phyloP scores from a whole-genome alignment of 2,797 vertebrate species.

The Loris lydekkerianus region DNA sequence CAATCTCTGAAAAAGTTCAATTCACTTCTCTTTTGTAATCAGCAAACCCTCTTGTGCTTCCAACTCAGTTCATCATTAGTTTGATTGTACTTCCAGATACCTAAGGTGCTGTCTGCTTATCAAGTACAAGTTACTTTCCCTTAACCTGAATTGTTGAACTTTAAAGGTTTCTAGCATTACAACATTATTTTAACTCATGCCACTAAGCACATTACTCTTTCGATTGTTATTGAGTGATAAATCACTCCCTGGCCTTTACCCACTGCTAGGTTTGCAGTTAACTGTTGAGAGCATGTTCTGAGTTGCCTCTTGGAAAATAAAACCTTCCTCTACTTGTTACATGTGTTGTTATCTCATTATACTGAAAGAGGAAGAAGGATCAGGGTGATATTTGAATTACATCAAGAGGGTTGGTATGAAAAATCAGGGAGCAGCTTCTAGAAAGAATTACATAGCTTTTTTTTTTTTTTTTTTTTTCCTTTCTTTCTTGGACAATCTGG shows the following conservation, averaged over 20 bases:
- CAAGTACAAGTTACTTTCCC: conserved; percentile 44
- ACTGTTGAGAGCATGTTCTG: not conserved
- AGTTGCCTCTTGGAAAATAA: not conserved
- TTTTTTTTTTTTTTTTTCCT: not conserved
- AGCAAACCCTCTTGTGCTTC: not conserved
- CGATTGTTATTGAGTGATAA: not conserved
- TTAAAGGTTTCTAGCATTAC: not conserved
- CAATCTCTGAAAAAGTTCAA: not conserved
- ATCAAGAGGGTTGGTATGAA: not conserved
- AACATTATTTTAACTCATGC: conserved; percentile 66
- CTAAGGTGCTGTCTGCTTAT: not conserved
- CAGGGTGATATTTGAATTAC: not conserved
- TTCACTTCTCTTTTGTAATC: conserved; percentile 2
- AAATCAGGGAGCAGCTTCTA: not conserved
- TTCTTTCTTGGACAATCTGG: not conserved
- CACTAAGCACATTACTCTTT: conserved; percentile 63
- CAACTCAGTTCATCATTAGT: conserved; percentile 34
- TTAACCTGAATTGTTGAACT: conserved; percentile 62
- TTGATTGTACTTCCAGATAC: conserved; percentile 40
- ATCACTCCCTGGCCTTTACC: not conserved
- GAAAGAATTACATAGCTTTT: not conserved
- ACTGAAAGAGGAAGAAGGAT: conserved; percentile 3
- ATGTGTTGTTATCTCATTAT: not conserved
- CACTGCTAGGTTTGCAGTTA: not conserved
- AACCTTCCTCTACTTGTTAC: not conserved